Evolutionary conservation across 1,140 invertebrate species (phyloP), one percentile per base, ranked within the genome.

Genomic region (Colletes gigas): DNA sequence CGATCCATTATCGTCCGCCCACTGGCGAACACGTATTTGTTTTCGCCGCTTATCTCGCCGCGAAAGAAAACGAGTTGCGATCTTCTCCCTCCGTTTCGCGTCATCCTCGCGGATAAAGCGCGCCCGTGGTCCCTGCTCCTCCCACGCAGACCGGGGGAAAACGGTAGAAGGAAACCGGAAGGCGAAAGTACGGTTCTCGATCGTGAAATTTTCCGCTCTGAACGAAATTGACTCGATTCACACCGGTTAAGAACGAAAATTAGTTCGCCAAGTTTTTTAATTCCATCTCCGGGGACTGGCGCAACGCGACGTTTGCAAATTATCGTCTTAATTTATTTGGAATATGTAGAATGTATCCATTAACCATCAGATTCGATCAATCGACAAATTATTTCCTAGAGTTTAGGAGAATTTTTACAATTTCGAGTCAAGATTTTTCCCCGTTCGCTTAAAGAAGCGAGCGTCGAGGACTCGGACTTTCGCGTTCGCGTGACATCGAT

Each of bases 401-500:
- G 2, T 30, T 30, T 30, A 30, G 30, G n/a, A n/a, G n/a, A n/a
- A n/a, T n/a, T n/a, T n/a, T n/a, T n/a, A n/a, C n/a, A n/a, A n/a
- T n/a, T n/a, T n/a, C n/a, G n/a, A n/a, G n/a, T n/a, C n/a, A n/a
- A n/a, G 44, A 8, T 47, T 47, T 47, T 47, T 47, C 4, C 44
- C 44, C 44, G 6, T 9, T 47, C 44, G 6, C 4, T 5, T 47
- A 1, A 4, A 47, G 44, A 47, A 47, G 44, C 44, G 44, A 47
- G 44, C 44, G 50, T 63, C 30, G 60, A 63, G 60, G 10, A 76
- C 63, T 68, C 41, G 14, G 52, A 59, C 75, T 78, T 71, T 70
- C 75, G 30, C 62, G 75, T 59, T 70, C 75, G 17, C 62, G 75
- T 30, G 71, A 62, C 75, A 63, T 41, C 19, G 17, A 55, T 14